Conservation (phyloP, 2,888 invertebrate genomes). For the Resseliella maxima region DNA sequence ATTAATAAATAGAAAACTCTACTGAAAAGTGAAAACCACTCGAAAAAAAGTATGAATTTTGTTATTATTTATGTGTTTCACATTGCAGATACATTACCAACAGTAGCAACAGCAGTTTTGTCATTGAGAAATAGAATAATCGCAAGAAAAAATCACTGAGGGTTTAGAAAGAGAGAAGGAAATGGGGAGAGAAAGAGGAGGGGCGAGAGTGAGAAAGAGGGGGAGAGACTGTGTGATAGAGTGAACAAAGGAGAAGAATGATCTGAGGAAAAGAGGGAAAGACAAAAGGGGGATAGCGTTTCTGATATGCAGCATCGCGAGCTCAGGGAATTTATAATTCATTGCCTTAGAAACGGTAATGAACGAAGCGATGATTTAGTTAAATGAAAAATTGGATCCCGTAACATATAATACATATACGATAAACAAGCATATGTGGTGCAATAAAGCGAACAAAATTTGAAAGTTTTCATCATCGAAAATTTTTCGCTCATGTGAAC, state of each 20-base stretch:
- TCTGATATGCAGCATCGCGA: not conserved
- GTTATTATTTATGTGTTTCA: constrained; percentile 20
- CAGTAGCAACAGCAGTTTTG: not conserved
- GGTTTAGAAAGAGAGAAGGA: not conserved
- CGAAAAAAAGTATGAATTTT: not conserved
- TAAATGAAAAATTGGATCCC: not conserved
- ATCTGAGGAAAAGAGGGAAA: too few relatives aligned
- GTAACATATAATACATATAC: not conserved
- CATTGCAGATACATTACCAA: not conserved
- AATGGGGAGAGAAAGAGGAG: not conserved
- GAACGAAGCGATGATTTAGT: constrained; percentile 11
- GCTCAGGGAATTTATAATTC: not conserved
- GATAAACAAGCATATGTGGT: not conserved
- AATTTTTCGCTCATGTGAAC: not conserved
- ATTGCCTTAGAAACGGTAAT: not conserved
- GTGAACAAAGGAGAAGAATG: too few relatives aligned
- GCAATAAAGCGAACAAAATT: not conserved
- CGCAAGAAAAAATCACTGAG: too few relatives aligned
- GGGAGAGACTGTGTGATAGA: too few relatives aligned
- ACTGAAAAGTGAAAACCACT: constrained; percentile 28
- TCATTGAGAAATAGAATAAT: not conserved
- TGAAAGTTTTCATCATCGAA: not conserved
- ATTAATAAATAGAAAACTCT: not conserved
- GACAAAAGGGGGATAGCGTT: too few relatives aligned
- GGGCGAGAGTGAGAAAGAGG: not conserved